Base-by-base conservation (phyloP, 92 coral and sea anemone genomes). In the Bergia sp. region DNA sequence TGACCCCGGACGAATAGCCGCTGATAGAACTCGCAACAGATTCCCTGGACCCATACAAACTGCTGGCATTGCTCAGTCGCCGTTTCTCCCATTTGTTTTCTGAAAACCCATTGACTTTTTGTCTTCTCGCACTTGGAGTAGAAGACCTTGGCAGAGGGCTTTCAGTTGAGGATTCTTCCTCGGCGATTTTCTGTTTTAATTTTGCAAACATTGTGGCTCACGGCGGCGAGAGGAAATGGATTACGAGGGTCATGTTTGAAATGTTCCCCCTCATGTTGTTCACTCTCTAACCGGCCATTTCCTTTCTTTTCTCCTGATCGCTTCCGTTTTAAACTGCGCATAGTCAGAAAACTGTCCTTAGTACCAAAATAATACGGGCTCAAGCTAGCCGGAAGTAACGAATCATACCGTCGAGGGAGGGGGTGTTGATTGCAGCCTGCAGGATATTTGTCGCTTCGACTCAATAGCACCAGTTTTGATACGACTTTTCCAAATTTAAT, bases 1-100 rank as follows among this genome's bases (percentile, higher is more conserved):
- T 92, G 78, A 92, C 82, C 23, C 98, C 94, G 7, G 96, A 91
- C 23, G 95, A 90, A 69, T 90, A 90, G n/a, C 69, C 88, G 82
- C 96, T 92, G 23, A 88, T 90, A 42, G 93, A 95, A 44, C 98
- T 97, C 7, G 93, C 90, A 4, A 97, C 77, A 37, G 98, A 96
- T 81, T 97, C 99, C 82, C 96, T 94, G 37, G 99, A 97, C 47
- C 95, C 98, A 90, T 97, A 95, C 82, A 94, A 92, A 81, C 93
- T 94, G 81, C 99, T 97, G 2, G 98, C 99, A 86, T 95, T 94
- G 88, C 97, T 97, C 10, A 96, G 94, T 11, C 99, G 89, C 72
- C 98, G 92, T 71, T 94, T 90, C 64, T 97, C 98, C 99, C 99
- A 97, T 41, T 97, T 97, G 90, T 97, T 97, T 88, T 97, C 99